phyloP scores from a whole-genome alignment of 2,113 vertebrate species.

The Pogona vitticeps region DNA sequence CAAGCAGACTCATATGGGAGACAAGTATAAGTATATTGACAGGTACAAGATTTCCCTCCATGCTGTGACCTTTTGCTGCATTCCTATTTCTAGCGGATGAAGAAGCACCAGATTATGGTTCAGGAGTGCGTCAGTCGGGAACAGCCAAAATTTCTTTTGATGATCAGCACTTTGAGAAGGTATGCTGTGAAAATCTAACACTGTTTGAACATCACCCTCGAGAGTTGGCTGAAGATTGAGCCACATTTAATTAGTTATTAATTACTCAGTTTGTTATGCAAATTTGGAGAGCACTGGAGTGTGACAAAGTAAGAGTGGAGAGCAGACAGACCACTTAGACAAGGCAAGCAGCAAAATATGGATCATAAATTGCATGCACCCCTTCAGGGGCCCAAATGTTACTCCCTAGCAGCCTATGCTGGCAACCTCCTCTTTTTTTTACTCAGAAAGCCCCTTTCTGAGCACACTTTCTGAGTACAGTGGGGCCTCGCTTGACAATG shows the following conservation, averaged over 20 bases:
- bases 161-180: constrained; percentile 97
- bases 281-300: not conserved
- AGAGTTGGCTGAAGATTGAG: not conserved
- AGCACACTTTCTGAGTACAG: no score
- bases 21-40: no score
- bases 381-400: no score
- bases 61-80: not conserved
- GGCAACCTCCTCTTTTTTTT: no score
- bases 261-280: not conserved
- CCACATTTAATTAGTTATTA: not conserved
- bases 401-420: no score
- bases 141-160: constrained; percentile 97
- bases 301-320: not conserved
- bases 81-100: constrained; percentile 88
- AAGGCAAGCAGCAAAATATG: no score
- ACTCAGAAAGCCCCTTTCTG: no score
- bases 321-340: no score
- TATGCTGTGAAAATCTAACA: constrained; percentile 38
- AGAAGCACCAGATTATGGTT: constrained; percentile 96
- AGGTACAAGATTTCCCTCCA: not conserved
- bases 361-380: no score
- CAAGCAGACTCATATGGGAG: no score
- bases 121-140: constrained; percentile 91
- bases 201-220: not conserved
- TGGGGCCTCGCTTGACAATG: no score